Base-by-base conservation (phyloP, 2,113 vertebrate genomes). In the Penelope pileata region DNA sequence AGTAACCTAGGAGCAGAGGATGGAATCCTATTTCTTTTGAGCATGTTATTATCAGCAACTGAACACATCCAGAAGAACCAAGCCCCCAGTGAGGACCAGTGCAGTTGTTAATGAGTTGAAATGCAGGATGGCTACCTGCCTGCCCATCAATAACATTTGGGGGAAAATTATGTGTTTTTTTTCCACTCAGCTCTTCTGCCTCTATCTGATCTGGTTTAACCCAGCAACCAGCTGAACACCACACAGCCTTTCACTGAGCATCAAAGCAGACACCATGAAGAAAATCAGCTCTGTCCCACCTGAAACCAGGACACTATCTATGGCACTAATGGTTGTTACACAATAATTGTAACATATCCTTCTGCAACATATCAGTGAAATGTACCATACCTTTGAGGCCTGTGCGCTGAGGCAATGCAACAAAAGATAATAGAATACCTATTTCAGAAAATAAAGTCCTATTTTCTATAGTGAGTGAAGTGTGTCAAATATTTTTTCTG, bases 371-470 rank as follows among this genome's bases (percentile, higher is more conserved):
- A 77, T 66, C 75, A 60, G 63, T 85, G 82, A 92, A 94, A 95
- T 48, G 59, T 60, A 91, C 63, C 8, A 0, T 67, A 83, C 64
- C 47, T 74, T 84, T 94, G 75, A 96, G 40, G 27, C 74, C 92
- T 91, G 73, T 85, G 78, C 67, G 64, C 42, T 72, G 77, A 91
- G 53, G 78, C 82, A 96, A 60, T 27, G 56, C 69, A 83, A 84
- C 74, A 87, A 32, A 70, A 90, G 59, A 93, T 48, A 94, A 95
- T 74, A 32, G 50, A 78, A 91, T 70, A 54, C 34, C 78, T 86
- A 60, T 95, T 94, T 86, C 78, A 91, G 64, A 94, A 96, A 96
- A 91, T 78, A 93, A 96, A 93, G 53, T n/a, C 67, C 83, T 94
- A 29, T 91, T 91, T 95, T 95, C 83, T 64, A 51, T 36, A 93